Evolutionary conservation across 1,140 invertebrate genomes (phyloP).

Genomic region (Zaprionus nigranus): DNA sequence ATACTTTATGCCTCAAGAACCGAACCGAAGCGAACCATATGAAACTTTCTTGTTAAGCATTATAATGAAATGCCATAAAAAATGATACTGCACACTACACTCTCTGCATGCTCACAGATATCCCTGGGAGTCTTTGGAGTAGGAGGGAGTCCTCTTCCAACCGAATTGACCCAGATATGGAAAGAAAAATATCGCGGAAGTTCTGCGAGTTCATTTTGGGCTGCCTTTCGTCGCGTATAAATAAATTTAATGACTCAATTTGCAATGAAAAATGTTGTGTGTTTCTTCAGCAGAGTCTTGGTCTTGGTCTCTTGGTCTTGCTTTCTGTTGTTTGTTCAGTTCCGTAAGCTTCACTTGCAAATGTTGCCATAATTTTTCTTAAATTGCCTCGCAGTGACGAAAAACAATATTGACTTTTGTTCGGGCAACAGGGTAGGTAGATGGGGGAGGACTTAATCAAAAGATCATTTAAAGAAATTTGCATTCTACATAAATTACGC

Average conservation of each 20-base stretch:
- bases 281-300: not conserved
- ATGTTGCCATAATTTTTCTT: constrained; percentile 64
- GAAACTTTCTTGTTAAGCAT: constrained; percentile 76
- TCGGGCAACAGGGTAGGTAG: constrained; percentile 2
- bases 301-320: not conserved
- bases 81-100: constrained; percentile 60
- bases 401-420: constrained; percentile 51
- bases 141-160: constrained; percentile 31
- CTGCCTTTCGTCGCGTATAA: constrained; percentile 77
- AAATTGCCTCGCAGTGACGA: constrained; percentile 55
- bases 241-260: constrained; percentile 83
- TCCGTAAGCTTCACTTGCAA: constrained; percentile 55
- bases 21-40: constrained; percentile 8
- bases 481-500: constrained; percentile 67
- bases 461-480: constrained; percentile 55
- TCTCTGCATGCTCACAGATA: constrained; percentile 37
- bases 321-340: constrained; percentile 41
- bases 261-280: constrained; percentile 77
- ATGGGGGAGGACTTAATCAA: constrained; percentile 54
- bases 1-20: constrained; percentile 60
- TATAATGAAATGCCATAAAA: constrained; percentile 81
- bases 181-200: constrained; percentile 23
- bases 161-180: constrained; percentile 74
- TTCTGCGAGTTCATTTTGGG: constrained; percentile 58
- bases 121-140: constrained; percentile 42